Evolutionary conservation across 1,140 invertebrate genomes (phyloP).

Genomic region (Solen grandis): DNA sequence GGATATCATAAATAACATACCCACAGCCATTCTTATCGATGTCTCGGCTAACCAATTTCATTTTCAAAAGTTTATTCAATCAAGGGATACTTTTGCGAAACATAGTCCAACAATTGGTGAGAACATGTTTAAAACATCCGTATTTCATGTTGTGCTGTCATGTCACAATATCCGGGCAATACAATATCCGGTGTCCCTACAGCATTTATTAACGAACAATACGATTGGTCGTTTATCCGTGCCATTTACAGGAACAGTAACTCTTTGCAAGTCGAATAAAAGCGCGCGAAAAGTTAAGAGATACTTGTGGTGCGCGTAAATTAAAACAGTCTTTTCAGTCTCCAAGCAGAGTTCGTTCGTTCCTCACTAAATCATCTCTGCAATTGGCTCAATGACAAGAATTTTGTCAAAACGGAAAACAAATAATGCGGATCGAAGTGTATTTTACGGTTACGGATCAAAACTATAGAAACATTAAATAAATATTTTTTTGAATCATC

Average conservation of each 20-base stretch:
- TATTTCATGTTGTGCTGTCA: neutral
- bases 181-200: neutral
- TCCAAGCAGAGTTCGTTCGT: too few species aligned
- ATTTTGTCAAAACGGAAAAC: too few species aligned
- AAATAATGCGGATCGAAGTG: too few species aligned
- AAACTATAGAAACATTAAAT: too few species aligned
- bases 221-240: neutral
- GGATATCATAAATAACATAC: too few species aligned
- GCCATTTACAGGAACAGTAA: neutral
- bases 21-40: conserved; percentile 88
- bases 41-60: conserved; percentile 88
- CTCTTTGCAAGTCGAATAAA: neutral
- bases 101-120: neutral
- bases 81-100: neutral
- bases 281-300: too few species aligned
- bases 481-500: too few species aligned
- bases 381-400: too few species aligned
- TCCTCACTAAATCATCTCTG: too few species aligned
- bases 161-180: conserved; percentile 1
- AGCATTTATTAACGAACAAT: neutral
- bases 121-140: neutral
- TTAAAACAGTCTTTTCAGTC: too few species aligned
- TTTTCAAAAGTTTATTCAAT: conserved; percentile 73
- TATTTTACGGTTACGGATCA: too few species aligned
- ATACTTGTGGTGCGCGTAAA: too few species aligned